Conservation (phyloP, 2,113 vertebrate genomes). For the Pachyramphus minor region DNA sequence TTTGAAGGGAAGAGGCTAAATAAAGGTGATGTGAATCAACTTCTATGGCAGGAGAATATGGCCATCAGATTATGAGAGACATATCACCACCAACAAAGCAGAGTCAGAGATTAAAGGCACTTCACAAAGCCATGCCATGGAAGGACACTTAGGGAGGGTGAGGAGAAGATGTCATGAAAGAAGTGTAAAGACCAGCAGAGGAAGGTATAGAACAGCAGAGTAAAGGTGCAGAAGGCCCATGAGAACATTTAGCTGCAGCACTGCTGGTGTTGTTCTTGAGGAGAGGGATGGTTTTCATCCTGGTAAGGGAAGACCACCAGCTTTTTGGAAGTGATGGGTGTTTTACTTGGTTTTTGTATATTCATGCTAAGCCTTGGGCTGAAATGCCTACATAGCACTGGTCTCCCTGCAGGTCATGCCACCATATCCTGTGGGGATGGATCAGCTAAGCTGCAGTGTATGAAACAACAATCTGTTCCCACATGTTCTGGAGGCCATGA, state of each 20-base stretch:
- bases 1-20: background rate
- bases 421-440: background rate
- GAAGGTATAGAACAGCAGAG: background rate
- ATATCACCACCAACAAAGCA: accelerated
- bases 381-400: background rate
- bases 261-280: background rate
- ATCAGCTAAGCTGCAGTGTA: background rate
- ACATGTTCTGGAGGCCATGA: accelerated
- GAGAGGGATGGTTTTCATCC: background rate
- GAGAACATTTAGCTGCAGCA: background rate
- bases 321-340: background rate
- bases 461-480: background rate
- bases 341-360: background rate
- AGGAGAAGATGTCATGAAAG: background rate
- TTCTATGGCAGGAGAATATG: background rate
- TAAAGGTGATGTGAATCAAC: background rate
- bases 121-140: background rate
- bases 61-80: background rate
- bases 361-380: background rate
- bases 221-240: background rate
- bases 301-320: background rate
- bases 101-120: background rate
- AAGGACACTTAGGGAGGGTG: accelerated
- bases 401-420: background rate
- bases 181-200: background rate